phyloP scores from a whole-genome alignment of 1,140 invertebrate genomes.

The Sinonovacula constricta region DNA sequence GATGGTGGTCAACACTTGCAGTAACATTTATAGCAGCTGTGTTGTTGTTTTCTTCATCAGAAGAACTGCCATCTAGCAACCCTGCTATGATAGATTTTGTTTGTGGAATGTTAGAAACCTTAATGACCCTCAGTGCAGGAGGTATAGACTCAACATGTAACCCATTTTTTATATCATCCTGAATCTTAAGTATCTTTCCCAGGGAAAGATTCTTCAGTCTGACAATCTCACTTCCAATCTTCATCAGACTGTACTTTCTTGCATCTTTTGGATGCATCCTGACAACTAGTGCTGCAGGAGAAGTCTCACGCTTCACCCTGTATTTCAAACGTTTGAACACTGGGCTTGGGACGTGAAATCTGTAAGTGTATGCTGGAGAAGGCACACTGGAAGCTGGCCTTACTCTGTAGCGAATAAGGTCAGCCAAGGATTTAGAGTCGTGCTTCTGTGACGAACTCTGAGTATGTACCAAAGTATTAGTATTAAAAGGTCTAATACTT shows the following conservation, averaged over 20 bases:
- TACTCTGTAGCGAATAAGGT: constrained; percentile 34
- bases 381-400: constrained; percentile 14
- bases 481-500: not conserved
- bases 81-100: constrained; percentile 22
- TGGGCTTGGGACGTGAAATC: constrained; percentile 73
- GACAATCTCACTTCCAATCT: constrained; percentile 74
- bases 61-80: constrained; percentile 20
- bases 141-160: constrained; percentile 9
- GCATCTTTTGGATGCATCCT: constrained; percentile 76
- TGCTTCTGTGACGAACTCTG: not conserved
- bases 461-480: not conserved
- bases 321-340: constrained; percentile 71
- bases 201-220: constrained; percentile 59
- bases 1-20: not conserved
- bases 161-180: constrained; percentile 29
- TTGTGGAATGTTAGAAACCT: not conserved
- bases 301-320: constrained; percentile 24
- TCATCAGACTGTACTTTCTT: constrained; percentile 72
- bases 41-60: not conserved
- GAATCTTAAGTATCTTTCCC: constrained; percentile 52
- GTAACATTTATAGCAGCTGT: not conserved
- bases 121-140: constrained; percentile 8
- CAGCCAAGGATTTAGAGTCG: not conserved
- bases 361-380: constrained; percentile 65
- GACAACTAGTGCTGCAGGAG: constrained; percentile 52